Evolutionary conservation across 1,140 invertebrate genomes (phyloP), one percentile per base, ranked within the genome.

Genomic region (Luehdorfia chinensis): DNA sequence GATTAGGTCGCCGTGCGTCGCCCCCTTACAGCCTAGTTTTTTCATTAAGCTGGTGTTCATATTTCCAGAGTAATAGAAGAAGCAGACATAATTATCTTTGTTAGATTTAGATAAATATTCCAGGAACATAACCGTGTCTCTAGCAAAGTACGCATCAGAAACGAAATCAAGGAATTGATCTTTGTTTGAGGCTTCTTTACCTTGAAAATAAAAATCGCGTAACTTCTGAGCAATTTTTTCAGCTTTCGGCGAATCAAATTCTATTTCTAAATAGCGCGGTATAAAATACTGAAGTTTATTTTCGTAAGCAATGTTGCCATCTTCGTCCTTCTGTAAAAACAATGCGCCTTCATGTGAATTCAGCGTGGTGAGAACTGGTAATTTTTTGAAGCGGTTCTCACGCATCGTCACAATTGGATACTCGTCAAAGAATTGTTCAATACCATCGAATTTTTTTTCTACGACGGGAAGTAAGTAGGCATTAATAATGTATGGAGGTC

Each of bases 1-100:
- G 1, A 92, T 50, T 46, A 92, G 88, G 55, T 93, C 92, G 0
- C 89, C 90, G 52, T 93, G 92, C 15, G 87, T 88, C 0, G 88
- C 84, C 1, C 91, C 88, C 60, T 77, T 66, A 2, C 88, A 25
- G 0, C 67, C 70, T 8, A 75, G 43, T 11, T 47, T 55, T 34
- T 65, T 73, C 64, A 85, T 74, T 0, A 57, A 43, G 2, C 65
- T 66, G 0, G 75, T 74, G 51, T 83, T 83, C 52, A 87, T 55
- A 30, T 66, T 69, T 8, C 83, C 77, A 11, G 37, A 31, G 31
- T 87, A 88, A 5, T 66, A 71, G 58, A 90, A 90, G 33, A 75
- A 66, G 50, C 89, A 90, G 0, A 87, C 53, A 54, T 87, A 91
- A 0, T 85, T 68, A 6, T 66, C 36, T 1, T 59, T 16, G 1